Evolutionary conservation across 2,113 vertebrate species (phyloP), one percentile per base, ranked within the genome.

Genomic region (Rhinoptilus africanus): DNA sequence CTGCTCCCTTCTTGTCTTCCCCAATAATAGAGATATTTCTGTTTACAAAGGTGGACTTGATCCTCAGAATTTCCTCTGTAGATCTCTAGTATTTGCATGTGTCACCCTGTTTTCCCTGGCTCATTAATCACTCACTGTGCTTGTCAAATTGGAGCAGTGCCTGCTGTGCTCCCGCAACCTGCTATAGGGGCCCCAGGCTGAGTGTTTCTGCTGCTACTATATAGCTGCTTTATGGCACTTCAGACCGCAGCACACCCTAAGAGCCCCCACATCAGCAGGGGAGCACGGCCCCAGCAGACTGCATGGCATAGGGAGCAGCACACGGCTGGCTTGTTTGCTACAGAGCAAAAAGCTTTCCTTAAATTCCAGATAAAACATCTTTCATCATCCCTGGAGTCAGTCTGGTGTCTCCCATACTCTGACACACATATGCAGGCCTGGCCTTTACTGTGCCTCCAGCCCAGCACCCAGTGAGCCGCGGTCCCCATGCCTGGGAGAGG

Each of bases 81-180:
- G 96, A 96, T 93, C 96, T 89, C 92, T 15, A 95, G 89, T 91
- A 97, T 96, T 93, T 96, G 87, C 96, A 96, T 96, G 97, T 96
- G 95, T 97, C 97, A 91, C 92, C 95, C 96, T 95, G 73, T 95
- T 96, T 91, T 96, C 87, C 80, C 91, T 91, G 97, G 91, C 96
- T 97, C 94, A 96, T 97, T 97, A 97, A 97, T 97, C 97, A 96
- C 91, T 95, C 94, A 53, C 89, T 66, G 94, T 89, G 89, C 96
- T 89, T 96, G 97, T 96, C 96, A 97, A 66, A 93, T 72, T 69
- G 80, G 84, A 97, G 94, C 94, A 81, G 86, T 6, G 84, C 89
- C 93, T 89, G 91, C 91, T 87, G 92, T 34, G 94, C 92, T 95
- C 96, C 95, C 16, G 12, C 73, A 97, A 85, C 83, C 96, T 93